A percentile compares a stretch with the other conserved stretches of the same genome.
phyloP scores from a whole-genome alignment of 2,113 vertebrate genomes.

The Hemiscyllium ocellatum region DNA sequence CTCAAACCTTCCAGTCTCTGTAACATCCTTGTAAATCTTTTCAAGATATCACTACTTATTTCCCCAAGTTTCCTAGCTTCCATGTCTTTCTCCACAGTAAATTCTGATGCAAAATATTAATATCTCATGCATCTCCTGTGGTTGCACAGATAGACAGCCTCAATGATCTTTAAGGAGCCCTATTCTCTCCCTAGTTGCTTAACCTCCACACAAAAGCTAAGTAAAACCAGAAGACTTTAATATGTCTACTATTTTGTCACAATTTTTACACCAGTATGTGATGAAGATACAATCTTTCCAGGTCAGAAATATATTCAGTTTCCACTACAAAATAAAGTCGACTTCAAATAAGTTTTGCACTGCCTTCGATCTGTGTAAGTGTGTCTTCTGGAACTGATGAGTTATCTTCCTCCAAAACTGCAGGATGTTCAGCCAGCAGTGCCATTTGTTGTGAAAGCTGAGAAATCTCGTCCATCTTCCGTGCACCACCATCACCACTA shows the following conservation, averaged over 20 bases:
- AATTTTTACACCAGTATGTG: not conserved
- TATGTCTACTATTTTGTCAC: not conserved
- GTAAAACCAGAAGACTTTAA: not conserved
- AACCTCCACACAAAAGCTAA: not conserved
- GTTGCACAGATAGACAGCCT: too few relatives aligned
- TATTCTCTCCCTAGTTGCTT: not conserved
- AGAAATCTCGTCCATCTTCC: conserved; percentile 48
- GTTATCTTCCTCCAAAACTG: conserved; percentile 39
- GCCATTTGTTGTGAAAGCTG: conserved; percentile 45
- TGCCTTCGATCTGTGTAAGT: not conserved
- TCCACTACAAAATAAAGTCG: not conserved
- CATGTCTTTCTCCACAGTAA: too few relatives aligned
- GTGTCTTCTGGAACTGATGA: not conserved
- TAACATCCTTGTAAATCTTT: too few relatives aligned
- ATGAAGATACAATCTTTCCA: not conserved
- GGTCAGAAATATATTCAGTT: not conserved
- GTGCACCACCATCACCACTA: conserved; percentile 78
- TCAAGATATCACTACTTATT: too few relatives aligned
- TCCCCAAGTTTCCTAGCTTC: too few relatives aligned
- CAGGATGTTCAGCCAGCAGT: conserved; percentile 48
- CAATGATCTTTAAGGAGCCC: too few relatives aligned
- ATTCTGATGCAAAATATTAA: too few relatives aligned
- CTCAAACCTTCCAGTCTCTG: too few relatives aligned
- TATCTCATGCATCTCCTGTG: too few relatives aligned
- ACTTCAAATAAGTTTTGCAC: not conserved